phyloP scores from a whole-genome alignment of 2,797 vertebrate species.

The Sebastiscus tertius region DNA sequence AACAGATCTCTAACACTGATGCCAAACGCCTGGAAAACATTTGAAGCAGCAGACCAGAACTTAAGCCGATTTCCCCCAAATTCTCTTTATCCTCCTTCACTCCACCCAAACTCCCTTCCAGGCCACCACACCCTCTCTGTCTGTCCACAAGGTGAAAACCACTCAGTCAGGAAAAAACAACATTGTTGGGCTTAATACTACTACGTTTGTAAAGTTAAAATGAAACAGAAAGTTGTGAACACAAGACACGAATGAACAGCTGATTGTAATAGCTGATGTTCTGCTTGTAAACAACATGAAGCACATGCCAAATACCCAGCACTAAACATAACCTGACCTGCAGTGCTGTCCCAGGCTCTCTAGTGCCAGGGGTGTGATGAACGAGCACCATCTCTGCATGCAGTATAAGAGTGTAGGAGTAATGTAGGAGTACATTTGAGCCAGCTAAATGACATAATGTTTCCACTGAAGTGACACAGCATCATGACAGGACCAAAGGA shows the following conservation, averaged over 20 bases:
- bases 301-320: neutral
- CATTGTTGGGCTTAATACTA: no score
- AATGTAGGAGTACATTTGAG: no score
- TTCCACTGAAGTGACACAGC: neutral
- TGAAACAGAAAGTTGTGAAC: no score
- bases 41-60: neutral
- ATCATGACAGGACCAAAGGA: no score
- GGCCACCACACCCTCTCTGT: no score
- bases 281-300: conserved; percentile 9
- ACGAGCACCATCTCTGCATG: neutral
- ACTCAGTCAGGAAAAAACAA: no score
- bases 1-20: neutral
- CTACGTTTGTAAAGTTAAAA: no score
- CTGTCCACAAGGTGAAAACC: neutral
- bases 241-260: no score
- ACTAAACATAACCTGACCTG: neutral
- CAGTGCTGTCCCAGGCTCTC: neutral
- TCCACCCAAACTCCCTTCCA: neutral
- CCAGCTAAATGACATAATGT: neutral
- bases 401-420: neutral
- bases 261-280: no score
- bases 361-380: neutral
- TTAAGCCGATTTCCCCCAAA: neutral
- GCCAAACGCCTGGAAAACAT: neutral
- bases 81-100: neutral